These are phyloP conservation scores for Muschampia staudingeri DNA, from an alignment of 2,888 invertebrate genomes.

Conservation along the genomic window DNA sequence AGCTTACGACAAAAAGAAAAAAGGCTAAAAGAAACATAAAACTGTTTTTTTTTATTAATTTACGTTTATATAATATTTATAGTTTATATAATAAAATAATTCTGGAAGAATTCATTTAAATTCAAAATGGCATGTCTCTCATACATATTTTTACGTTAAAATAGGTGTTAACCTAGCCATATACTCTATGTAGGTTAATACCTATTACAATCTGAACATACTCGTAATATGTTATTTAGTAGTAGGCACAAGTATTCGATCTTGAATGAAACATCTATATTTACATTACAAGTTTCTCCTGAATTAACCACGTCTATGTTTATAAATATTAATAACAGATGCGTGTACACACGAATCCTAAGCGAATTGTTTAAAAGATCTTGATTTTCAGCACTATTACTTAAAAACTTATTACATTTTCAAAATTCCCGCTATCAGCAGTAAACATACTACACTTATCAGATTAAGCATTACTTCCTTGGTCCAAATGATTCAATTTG, in stretches of 20 bases:
- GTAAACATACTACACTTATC: slow-evolving; percentile 88
- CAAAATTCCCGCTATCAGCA: slow-evolving; percentile 85
- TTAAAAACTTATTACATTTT: slow-evolving; percentile 68
- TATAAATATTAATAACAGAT: slow-evolving; percentile 87
- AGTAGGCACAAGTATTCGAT: not conserved
- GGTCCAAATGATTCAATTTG: slow-evolving; percentile 85
- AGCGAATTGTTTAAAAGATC: slow-evolving; percentile 84
- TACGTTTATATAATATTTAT: too few species aligned
- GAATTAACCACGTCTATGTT: slow-evolving; percentile 76
- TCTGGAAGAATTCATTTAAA: not conserved
- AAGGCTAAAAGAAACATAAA: not conserved
- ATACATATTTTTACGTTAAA: not conserved
- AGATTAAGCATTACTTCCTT: slow-evolving; percentile 80
- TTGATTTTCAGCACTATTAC: slow-evolving; percentile 63
- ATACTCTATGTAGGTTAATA: too few species aligned
- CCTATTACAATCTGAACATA: too few species aligned
- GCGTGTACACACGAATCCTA: slow-evolving; percentile 86
- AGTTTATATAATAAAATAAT: too few species aligned
- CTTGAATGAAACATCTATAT: slow-evolving; percentile 72
- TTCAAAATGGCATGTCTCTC: not conserved
- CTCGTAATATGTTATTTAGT: too few species aligned
- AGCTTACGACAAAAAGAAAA: not conserved
- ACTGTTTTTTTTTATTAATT: too few species aligned
- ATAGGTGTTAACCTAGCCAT: too few species aligned
- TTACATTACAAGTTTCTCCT: slow-evolving; percentile 29